Conservation (phyloP, 2,888 invertebrate species). For the Machimus atricapillus region DNA sequence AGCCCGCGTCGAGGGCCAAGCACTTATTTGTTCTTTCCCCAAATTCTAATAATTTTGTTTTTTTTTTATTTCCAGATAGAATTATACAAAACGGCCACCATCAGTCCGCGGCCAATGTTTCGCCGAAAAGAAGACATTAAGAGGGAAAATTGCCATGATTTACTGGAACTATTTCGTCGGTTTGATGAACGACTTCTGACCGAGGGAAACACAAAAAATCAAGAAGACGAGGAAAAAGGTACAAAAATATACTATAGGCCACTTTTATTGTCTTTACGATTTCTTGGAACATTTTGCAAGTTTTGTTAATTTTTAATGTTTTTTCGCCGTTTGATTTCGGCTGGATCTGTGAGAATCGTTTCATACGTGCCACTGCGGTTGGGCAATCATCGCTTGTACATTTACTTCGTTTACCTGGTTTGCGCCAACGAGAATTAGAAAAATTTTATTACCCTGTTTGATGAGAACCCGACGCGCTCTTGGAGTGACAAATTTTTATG, state of each 20-base stretch:
- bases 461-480: not conserved
- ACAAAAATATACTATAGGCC: not conserved
- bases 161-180: constrained; percentile 17
- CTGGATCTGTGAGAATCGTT: not conserved
- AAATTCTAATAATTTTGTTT: not conserved
- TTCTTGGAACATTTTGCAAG: constrained; percentile 8
- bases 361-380: not conserved
- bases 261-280: constrained; percentile 24
- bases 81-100: not conserved
- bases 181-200: constrained; percentile 37
- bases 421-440: not conserved
- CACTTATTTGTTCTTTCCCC: not conserved
- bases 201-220: not conserved
- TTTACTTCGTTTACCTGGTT: not conserved
- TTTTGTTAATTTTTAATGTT: not conserved
- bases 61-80: not conserved
- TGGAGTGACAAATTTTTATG: not conserved
- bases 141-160: not conserved
- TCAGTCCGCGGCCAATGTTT: constrained; percentile 4
- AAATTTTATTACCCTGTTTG: not conserved
- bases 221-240: not conserved
- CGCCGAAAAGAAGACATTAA: constrained; percentile 32
- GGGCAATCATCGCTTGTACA: not conserved
- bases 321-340: not conserved
- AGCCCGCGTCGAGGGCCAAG: not conserved